Percentiles rank a stretch among this genome's conserved stretches.
Evolutionary conservation across 2,113 vertebrate species (phyloP).

Genomic region (Ammodytes marinus): DNA sequence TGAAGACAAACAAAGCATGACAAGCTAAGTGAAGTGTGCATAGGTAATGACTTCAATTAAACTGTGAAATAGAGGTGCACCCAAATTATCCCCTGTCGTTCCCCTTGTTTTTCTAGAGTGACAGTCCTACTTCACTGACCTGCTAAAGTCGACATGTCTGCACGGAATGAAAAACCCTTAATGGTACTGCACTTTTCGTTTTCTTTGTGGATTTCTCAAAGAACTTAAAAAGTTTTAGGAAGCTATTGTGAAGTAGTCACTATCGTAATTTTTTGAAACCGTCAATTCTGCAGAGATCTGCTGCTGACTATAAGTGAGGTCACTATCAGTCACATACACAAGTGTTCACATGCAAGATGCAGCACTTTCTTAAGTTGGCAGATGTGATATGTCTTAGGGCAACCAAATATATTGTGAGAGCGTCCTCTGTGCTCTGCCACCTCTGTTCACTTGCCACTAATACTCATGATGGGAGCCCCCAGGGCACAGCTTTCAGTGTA

Average conservation of each 20-base stretch:
- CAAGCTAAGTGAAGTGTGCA: slow-evolving; percentile 42
- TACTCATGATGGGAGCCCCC: slow-evolving; percentile 22
- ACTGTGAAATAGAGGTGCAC: slow-evolving; percentile 59
- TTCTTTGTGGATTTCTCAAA: slow-evolving; percentile 14
- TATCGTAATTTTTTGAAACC: neutral
- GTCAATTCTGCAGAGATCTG: slow-evolving; percentile 36
- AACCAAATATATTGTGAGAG: slow-evolving; percentile 6
- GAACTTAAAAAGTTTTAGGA: no score
- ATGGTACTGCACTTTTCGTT: slow-evolving; percentile 61
- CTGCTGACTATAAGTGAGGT: slow-evolving; percentile 1
- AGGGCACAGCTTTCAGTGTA: slow-evolving; percentile 23
- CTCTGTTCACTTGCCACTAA: slow-evolving; percentile 34
- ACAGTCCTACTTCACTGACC: slow-evolving; percentile 80
- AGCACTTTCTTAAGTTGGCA: neutral
- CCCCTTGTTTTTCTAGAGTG: slow-evolving; percentile 59
- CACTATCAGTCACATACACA: neutral
- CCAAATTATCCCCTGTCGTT: slow-evolving; percentile 67
- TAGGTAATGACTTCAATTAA: slow-evolving; percentile 70
- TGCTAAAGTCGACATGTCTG: slow-evolving; percentile 65
- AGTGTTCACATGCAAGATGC: neutral
- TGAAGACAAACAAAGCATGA: slow-evolving; percentile 60
- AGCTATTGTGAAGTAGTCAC: neutral
- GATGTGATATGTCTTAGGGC: neutral
- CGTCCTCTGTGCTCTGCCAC: slow-evolving; percentile 17
- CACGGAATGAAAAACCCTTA: slow-evolving; percentile 48